Percentiles rank a stretch among this genome's conserved stretches.
These are phyloP conservation scores for Anguilla anguilla DNA, from an alignment of 2,797 vertebrate genomes.

Conservation along the genomic window DNA sequence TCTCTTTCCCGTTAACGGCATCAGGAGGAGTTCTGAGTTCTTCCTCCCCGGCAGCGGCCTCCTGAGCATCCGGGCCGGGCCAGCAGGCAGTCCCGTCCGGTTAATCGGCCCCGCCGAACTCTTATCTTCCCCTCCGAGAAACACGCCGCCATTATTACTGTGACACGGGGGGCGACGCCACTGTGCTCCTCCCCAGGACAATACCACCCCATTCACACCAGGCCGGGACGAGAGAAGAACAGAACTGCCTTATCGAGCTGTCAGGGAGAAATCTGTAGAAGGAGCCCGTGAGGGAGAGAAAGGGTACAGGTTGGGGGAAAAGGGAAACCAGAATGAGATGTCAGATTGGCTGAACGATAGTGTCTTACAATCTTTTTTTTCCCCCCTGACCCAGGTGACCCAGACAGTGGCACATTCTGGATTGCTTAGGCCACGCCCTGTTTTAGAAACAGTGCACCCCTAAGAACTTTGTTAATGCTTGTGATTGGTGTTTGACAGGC, in stretches of 20 bases:
- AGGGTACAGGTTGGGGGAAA: background rate
- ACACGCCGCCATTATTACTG: background rate
- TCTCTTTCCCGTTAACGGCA: background rate
- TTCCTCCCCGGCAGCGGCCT: background rate
- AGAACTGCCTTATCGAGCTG: background rate
- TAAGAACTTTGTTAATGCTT: background rate
- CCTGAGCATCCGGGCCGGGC: background rate
- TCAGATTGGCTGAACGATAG: background rate
- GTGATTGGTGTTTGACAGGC: background rate
- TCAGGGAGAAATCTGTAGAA: background rate
- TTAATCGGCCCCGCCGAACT: background rate
- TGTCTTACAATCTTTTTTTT: background rate
- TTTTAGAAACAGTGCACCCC: background rate
- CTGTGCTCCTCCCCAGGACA: background rate
- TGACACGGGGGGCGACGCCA: background rate
- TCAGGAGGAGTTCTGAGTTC: background rate
- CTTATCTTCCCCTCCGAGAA: constrained; percentile 8
- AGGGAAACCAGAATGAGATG: background rate
- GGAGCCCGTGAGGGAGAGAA: background rate
- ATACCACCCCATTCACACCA: background rate
- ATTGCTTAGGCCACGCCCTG: background rate
- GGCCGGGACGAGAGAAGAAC: background rate
- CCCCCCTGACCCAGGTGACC: background rate
- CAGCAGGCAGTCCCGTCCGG: background rate
- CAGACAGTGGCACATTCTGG: background rate